phyloP scores from a whole-genome alignment of 2,888 invertebrate species.

The Hoplodrina ambigua region DNA sequence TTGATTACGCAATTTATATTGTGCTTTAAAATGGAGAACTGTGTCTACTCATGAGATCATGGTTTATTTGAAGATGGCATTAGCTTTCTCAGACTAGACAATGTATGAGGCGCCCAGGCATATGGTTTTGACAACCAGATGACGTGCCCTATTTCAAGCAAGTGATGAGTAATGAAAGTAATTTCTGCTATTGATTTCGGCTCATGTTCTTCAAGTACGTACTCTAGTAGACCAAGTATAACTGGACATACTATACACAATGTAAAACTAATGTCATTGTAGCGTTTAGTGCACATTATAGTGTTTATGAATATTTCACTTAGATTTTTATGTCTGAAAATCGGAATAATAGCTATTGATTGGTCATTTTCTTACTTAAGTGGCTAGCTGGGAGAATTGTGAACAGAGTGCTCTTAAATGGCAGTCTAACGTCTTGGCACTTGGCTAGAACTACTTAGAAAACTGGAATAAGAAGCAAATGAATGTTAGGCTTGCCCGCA shows the following conservation, averaged over 20 bases:
- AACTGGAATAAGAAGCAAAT: not conserved
- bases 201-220: not conserved
- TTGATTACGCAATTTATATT: slow-evolving; percentile 40
- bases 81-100: slow-evolving; percentile 15
- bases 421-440: slow-evolving; percentile 7
- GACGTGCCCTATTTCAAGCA: slow-evolving; percentile 17
- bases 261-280: not conserved
- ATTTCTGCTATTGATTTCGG: not conserved
- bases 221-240: not conserved
- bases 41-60: slow-evolving; percentile 38
- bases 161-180: not conserved
- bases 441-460: not conserved
- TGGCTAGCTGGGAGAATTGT: slow-evolving; percentile 13
- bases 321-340: slow-evolving; percentile 5
- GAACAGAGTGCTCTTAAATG: slow-evolving; percentile 17
- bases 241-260: not conserved
- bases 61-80: slow-evolving; percentile 14
- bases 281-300: slow-evolving; percentile 5
- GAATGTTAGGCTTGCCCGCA: not conserved
- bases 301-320: not conserved
- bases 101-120: slow-evolving; percentile 6
- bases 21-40: slow-evolving; percentile 17
- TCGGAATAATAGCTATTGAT: slow-evolving; percentile 12
- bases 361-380: slow-evolving; percentile 24
- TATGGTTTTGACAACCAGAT: slow-evolving; percentile 24